Percentiles rank a stretch among this genome's conserved stretches.
Evolutionary conservation across 2,113 vertebrate species (phyloP).

Genomic region (pig (Sus scrofa)): T2T-Sscrofa CM000817.6:163027001-163027500

Average conservation of each 20-base stretch:
- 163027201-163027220: neutral
- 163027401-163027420: too few relatives aligned
- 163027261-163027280: neutral
- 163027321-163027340: neutral
- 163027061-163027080: neutral
- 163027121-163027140: neutral
- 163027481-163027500: too few relatives aligned
- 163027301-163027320: neutral
- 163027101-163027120: neutral
- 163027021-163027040: neutral
- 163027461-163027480: too few relatives aligned
- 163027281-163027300: neutral
- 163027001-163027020: neutral
- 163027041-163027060: neutral
- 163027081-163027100: neutral
- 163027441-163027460: too few relatives aligned
- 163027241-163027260: neutral
- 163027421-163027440: too few relatives aligned
- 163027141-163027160: neutral
- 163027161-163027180: neutral
- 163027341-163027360: too few relatives aligned
- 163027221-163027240: neutral
- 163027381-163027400: too few relatives aligned
- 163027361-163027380: too few relatives aligned
- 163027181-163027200: neutral